Evolutionary conservation across 2,888 invertebrate genomes (phyloP).

Genomic region (Gymnoscelis rufifasciata): DNA sequence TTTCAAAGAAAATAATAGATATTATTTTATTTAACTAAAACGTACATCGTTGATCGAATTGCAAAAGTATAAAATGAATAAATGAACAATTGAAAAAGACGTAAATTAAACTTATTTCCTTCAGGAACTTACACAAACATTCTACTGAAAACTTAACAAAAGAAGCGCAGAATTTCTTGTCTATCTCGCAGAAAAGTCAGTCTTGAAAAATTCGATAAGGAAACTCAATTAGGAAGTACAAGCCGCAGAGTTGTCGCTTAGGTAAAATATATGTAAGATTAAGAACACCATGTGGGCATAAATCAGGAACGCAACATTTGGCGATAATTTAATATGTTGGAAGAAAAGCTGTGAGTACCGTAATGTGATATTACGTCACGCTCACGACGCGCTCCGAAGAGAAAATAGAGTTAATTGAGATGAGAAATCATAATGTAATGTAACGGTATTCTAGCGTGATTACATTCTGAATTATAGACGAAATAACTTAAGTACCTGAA

Average conservation of each 20-base stretch:
- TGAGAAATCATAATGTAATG: background rate
- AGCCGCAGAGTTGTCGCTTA: background rate
- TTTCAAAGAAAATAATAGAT: no score
- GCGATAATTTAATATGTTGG: constrained; percentile 64
- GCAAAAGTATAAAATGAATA: no score
- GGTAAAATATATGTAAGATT: constrained; percentile 20
- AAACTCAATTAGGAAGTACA: constrained; percentile 1
- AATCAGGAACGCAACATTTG: constrained; percentile 58
- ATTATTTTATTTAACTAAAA: no score
- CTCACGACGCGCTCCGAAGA: constrained; percentile 14
- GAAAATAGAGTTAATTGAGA: constrained; percentile 4
- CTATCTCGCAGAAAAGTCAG: no score
- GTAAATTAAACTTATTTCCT: no score
- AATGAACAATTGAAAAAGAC: no score
- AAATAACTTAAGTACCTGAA: background rate
- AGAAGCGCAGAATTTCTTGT: background rate
- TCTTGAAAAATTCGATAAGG: background rate
- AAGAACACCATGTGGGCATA: constrained; percentile 37
- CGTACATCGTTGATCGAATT: no score
- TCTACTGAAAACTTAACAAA: background rate
- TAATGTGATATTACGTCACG: constrained; percentile 31
- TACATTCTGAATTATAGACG: background rate
- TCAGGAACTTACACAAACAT: no score
- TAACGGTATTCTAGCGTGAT: constrained; percentile 2
- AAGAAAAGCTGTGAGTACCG: constrained; percentile 41